These are phyloP conservation scores for Machimus rusticus DNA, from an alignment of 2,888 invertebrate genomes.

Conservation along the genomic window DNA sequence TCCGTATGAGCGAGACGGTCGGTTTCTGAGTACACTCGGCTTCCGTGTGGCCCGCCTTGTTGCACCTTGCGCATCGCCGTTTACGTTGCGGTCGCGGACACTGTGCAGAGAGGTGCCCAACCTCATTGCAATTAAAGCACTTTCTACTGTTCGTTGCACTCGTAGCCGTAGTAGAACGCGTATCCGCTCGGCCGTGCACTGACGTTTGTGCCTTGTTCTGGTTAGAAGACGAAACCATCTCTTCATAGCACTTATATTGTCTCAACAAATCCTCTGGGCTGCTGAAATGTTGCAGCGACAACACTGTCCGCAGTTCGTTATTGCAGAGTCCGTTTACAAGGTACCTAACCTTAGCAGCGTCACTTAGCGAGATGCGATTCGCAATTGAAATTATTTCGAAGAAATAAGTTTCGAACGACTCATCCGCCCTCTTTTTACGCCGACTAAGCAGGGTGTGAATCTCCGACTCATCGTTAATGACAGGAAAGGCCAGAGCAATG, in stretches of 20 bases:
- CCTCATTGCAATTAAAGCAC: neutral
- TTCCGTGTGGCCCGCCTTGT: neutral
- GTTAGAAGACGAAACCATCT: neutral
- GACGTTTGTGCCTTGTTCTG: neutral
- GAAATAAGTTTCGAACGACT: too few species aligned
- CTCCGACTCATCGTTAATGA: too few species aligned
- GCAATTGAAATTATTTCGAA: too few species aligned
- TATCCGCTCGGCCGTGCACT: neutral
- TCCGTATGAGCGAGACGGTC: neutral
- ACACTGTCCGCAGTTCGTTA: neutral
- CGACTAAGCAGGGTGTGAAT: too few species aligned
- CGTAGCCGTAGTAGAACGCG: neutral
- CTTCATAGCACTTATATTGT: neutral
- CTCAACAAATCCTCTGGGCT: neutral
- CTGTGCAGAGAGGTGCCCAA: neutral
- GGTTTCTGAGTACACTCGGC: neutral
- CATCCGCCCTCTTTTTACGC: too few species aligned
- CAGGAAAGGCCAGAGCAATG: too few species aligned
- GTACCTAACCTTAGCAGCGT: neutral
- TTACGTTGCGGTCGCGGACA: neutral
- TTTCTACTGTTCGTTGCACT: neutral
- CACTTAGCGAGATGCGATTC: too few species aligned
- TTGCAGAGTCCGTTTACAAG: neutral
- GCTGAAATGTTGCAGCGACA: neutral
- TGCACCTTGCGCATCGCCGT: neutral